phyloP scores from a whole-genome alignment of 2,888 invertebrate species.

The Amphiduros pacificus region DNA sequence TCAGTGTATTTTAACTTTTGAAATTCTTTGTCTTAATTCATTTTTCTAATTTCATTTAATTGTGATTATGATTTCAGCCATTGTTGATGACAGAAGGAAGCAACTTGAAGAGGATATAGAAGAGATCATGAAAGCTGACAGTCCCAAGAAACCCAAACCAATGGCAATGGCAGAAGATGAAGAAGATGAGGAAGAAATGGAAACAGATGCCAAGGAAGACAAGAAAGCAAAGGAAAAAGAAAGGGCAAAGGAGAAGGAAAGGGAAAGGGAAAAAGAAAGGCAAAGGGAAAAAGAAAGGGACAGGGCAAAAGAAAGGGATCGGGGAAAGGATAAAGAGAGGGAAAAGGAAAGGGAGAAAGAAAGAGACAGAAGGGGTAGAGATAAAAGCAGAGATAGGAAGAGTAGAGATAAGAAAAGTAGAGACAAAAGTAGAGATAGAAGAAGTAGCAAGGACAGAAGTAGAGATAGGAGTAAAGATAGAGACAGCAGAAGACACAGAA shows the following conservation, averaged over 20 bases:
- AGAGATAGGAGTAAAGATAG: background rate
- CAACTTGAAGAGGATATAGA: slow-evolving; percentile 25
- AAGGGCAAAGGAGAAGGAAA: background rate
- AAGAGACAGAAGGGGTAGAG: background rate
- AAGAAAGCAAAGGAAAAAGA: background rate
- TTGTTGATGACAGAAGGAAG: slow-evolving; percentile 16
- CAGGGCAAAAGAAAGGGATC: background rate
- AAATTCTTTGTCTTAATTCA: background rate
- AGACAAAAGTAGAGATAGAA: background rate
- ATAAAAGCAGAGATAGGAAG: background rate
- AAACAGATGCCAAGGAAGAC: background rate
- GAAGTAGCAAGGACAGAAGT: background rate
- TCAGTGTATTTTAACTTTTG: too few species aligned
- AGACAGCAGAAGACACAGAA: background rate
- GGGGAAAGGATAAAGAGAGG: slow-evolving; percentile 8
- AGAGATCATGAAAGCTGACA: slow-evolving; percentile 14
- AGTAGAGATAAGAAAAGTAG: background rate
- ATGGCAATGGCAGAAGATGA: too few species aligned
- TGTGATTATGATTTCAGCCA: slow-evolving; percentile 3
- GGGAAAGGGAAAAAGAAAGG: background rate
- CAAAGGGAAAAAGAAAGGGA: background rate
- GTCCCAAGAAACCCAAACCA: background rate
- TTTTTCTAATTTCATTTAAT: background rate
- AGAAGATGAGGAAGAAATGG: background rate
- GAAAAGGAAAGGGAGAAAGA: background rate